Base-by-base conservation (phyloP, 2,888 invertebrate genomes). In the Trachelus stipa region DNA sequence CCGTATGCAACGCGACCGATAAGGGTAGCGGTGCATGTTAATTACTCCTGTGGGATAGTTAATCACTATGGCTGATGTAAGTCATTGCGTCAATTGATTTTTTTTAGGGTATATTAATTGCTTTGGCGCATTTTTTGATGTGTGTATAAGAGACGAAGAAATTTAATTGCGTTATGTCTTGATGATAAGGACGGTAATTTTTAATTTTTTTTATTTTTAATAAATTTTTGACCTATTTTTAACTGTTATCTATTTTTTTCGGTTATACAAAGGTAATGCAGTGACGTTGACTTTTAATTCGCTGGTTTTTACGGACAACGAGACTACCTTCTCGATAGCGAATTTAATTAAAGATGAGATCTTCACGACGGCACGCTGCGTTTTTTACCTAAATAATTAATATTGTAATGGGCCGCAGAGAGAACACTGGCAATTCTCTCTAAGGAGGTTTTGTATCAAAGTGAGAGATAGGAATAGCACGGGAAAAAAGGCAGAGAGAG, bases 261-360 rank as follows among this genome's bases (percentile, higher is more conserved):
- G 56, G 56, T 23, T 56, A 56, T 23, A 23, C 6, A 9, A 9
- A 2, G 23, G 23, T 23, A 23, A 23, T 9, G 23, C 56, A 9
- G 23, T 23, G 56, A 56, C 56, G 23, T 56, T 56, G 56, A 56
- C 2, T 56, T 56, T 56, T 56, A 56, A 56, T 56, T 56, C 9
- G 2, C 23, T 56, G 23, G 23, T 56, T 56, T 23, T 56, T 56
- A 23, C 23, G 9, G 30, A 34, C 30, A 12, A 15, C 33, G n/a
- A 23, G 34, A 33, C 23, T 74, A 35, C 75, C 37, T 73, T 82
- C 81, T 83, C 84, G 85, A 85, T 85, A 83, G 86, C 84, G 86
- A 87, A 87, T 88, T 88, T 88, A 88, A 88, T 88, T 88, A 88
- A 88, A 88, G 88, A 88, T 88, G 87, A 85, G 85, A 88, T 87